Evolutionary conservation across 2,113 vertebrate species (phyloP).

Genomic region (Pyrgilauda ruficollis): DNA sequence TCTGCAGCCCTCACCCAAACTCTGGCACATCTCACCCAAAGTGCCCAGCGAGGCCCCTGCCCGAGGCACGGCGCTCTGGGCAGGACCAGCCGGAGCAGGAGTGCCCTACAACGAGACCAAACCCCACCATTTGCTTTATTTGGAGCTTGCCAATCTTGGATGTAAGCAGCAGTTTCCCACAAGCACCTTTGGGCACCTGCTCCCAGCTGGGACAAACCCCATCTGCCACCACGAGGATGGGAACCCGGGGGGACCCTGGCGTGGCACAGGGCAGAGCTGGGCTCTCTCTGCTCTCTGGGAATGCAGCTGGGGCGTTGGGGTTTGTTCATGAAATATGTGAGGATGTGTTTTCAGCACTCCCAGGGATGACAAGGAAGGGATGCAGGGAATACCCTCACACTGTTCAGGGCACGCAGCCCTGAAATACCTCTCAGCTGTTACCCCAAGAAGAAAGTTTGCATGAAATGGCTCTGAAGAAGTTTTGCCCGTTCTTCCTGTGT

Average conservation of each 20-base stretch:
- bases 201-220: background rate
- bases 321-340: background rate
- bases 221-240: rapidly evolving
- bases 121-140: background rate
- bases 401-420: rapidly evolving
- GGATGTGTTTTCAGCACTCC: background rate
- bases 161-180: background rate
- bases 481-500: background rate
- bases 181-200: background rate
- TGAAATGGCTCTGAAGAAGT: background rate
- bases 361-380: background rate
- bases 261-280: background rate
- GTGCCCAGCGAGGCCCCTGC: rapidly evolving
- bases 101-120: background rate
- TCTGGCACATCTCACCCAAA: background rate
- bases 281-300: background rate
- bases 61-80: rapidly evolving
- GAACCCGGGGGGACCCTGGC: background rate
- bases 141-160: background rate
- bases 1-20: background rate
- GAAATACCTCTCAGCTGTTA: background rate
- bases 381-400: background rate
- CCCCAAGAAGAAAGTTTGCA: background rate
- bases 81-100: rapidly evolving
- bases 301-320: background rate